Conservation (phyloP, 2,113 vertebrate genomes). For the Oreotrochilus melanogaster region DNA sequence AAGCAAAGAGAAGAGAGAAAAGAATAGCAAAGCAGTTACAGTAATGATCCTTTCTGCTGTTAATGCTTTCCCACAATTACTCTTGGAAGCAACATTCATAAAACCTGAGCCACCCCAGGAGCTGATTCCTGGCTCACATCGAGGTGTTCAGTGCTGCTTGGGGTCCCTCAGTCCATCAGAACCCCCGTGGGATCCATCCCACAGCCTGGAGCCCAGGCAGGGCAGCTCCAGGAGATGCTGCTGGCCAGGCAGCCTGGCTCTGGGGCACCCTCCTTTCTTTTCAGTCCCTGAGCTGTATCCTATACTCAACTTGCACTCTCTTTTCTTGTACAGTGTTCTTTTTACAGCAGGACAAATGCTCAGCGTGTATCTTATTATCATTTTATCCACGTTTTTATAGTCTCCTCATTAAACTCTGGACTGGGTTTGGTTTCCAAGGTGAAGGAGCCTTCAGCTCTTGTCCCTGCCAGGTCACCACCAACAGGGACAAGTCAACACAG, state of each 20-base stretch:
- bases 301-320: not conserved
- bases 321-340: too few relatives aligned
- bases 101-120: not conserved
- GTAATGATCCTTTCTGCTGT: not conserved
- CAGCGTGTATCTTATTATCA: not conserved
- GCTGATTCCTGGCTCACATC: not conserved
- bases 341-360: not conserved
- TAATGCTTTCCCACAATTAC: not conserved
- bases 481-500: not conserved
- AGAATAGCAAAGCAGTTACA: not conserved
- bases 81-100: not conserved
- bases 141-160: not conserved
- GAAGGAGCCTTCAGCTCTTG: not conserved
- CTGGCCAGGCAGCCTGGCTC: too few relatives aligned
- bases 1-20: not conserved
- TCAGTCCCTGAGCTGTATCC: fast-evolving
- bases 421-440: not conserved
- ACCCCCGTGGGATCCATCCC: not conserved
- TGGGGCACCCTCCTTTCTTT: not conserved
- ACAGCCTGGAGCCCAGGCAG: not conserved
- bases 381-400: not conserved
- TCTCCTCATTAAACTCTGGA: not conserved
- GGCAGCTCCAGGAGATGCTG: not conserved
- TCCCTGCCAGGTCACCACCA: not conserved
- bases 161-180: not conserved